These are phyloP conservation scores for Carettochelys insculpta DNA, from an alignment of 2,113 vertebrate genomes.

Conservation along the genomic window DNA sequence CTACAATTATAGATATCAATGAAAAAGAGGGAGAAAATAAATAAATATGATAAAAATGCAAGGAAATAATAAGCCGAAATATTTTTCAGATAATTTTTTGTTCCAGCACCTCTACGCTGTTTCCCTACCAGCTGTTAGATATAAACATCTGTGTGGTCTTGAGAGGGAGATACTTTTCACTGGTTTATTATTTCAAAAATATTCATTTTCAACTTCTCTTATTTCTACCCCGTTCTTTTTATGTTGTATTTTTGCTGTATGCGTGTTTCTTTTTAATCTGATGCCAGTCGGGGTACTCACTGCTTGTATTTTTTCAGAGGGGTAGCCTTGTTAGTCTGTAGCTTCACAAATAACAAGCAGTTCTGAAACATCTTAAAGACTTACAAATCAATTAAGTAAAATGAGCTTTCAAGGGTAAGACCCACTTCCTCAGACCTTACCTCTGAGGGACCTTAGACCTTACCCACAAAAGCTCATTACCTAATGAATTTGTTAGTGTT, in stretches of 20 bases:
- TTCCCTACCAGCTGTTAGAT: neutral
- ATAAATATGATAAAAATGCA: neutral
- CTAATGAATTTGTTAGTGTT: too few relatives aligned
- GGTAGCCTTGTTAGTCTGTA: too few relatives aligned
- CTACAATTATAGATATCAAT: neutral
- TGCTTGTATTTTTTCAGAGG: slow-evolving; percentile 57
- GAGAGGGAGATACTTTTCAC: neutral
- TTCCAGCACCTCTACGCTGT: neutral
- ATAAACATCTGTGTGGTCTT: neutral
- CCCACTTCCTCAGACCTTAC: too few relatives aligned
- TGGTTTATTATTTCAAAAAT: neutral
- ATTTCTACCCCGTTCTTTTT: neutral
- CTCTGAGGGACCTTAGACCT: too few relatives aligned
- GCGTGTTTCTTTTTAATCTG: slow-evolving; percentile 56
- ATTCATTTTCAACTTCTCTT: neutral
- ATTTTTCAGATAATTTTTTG: neutral
- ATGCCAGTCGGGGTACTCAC: slow-evolving; percentile 43
- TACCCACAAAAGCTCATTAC: too few relatives aligned
- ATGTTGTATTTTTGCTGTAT: slow-evolving; percentile 2
- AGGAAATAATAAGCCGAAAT: neutral
- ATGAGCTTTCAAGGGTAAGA: too few relatives aligned
- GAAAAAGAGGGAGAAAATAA: neutral
- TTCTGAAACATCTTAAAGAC: too few relatives aligned
- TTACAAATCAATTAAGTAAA: too few relatives aligned
- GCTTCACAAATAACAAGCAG: too few relatives aligned